Percentiles rank a stretch among this genome's conserved stretches.
phyloP scores from a whole-genome alignment of 2,888 invertebrate genomes.

The Macaria notata region DNA sequence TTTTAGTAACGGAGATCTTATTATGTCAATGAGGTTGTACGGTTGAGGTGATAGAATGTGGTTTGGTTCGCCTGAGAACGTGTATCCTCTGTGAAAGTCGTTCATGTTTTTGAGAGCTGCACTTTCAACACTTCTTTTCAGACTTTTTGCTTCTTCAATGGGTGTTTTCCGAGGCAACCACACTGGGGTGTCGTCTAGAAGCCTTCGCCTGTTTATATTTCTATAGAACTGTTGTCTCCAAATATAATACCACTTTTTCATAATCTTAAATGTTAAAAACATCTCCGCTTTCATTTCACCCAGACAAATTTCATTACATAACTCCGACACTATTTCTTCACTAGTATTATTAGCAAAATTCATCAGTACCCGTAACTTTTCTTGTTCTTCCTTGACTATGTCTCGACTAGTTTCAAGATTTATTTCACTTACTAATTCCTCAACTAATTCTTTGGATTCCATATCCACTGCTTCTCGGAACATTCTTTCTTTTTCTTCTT shows the following conservation, averaged over 20 bases:
- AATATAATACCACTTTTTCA: slow-evolving; percentile 63
- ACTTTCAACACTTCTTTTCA: slow-evolving; percentile 57
- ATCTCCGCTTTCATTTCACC: slow-evolving; percentile 66
- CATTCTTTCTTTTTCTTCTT: slow-evolving; percentile 56
- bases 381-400: slow-evolving; percentile 57
- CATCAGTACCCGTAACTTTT: slow-evolving; percentile 51
- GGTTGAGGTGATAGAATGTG: slow-evolving; percentile 54
- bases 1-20: slow-evolving; percentile 66
- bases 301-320: slow-evolving; percentile 58
- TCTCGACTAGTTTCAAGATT: slow-evolving; percentile 49
- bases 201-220: slow-evolving; percentile 60
- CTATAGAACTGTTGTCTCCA: slow-evolving; percentile 63
- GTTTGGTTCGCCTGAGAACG: slow-evolving; percentile 62
- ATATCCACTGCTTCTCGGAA: slow-evolving; percentile 62
- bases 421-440: slow-evolving; percentile 59
- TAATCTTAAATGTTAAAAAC: slow-evolving; percentile 56
- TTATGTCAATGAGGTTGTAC: slow-evolving; percentile 72
- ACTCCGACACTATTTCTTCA: slow-evolving; percentile 55
- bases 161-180: slow-evolving; percentile 68
- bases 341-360: slow-evolving; percentile 48
- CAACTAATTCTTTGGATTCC: slow-evolving; percentile 57
- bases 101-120: slow-evolving; percentile 66
- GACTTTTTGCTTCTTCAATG: slow-evolving; percentile 55
- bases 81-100: slow-evolving; percentile 66
- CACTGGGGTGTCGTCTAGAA: slow-evolving; percentile 70